phyloP scores from a whole-genome alignment of 2,888 invertebrate genomes.

The Chouioia cunea region DNA sequence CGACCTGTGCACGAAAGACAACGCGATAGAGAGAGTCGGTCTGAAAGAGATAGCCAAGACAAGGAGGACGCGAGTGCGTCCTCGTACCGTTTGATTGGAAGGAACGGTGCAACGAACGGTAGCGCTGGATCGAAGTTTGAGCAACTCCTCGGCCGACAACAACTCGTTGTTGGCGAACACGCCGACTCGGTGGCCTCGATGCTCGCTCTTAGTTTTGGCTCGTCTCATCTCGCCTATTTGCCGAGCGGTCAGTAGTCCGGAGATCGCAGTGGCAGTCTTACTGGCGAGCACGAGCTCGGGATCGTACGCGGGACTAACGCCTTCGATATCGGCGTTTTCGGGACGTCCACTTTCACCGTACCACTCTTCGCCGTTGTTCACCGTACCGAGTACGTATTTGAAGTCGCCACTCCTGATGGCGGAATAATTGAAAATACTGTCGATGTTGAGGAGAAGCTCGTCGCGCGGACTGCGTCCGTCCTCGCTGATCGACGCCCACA shows the following conservation, averaged over 20 bases:
- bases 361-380: conserved; percentile 64
- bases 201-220: too few relatives aligned
- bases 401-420: conserved; percentile 75
- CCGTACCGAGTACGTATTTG: conserved; percentile 75
- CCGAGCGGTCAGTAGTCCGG: conserved; percentile 68
- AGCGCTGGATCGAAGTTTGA: conserved; percentile 56
- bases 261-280: conserved; percentile 68
- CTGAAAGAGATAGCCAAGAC: neutral
- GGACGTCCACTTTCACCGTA: conserved; percentile 67
- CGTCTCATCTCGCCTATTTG: conserved; percentile 61
- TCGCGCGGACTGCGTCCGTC: conserved; percentile 66
- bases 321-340: conserved; percentile 48
- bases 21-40: neutral
- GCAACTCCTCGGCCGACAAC: conserved; percentile 52
- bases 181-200: neutral
- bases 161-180: conserved; percentile 45
- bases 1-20: conserved; percentile 46
- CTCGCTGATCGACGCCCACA: conserved; percentile 71
- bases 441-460: conserved; percentile 74
- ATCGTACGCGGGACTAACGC: conserved; percentile 65
- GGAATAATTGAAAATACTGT: conserved; percentile 72
- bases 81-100: conserved; percentile 48
- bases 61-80: neutral
- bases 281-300: conserved; percentile 68
- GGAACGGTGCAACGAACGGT: conserved; percentile 57